Base-by-base conservation (phyloP, 2,888 invertebrate genomes). In the Alsophila aescularia region DNA sequence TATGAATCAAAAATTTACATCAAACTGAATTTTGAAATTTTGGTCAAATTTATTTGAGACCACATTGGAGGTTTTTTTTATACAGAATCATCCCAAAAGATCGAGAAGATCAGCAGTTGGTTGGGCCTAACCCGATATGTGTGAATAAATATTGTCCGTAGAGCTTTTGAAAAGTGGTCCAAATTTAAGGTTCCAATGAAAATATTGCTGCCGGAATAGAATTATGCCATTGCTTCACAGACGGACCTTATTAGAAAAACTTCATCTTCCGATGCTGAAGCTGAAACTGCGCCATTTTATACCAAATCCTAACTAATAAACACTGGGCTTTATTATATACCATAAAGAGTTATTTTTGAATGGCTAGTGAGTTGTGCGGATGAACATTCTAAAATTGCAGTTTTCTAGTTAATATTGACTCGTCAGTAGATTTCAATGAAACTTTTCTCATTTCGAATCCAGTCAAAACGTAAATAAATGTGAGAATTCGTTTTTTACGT, bases 391-490 rank as follows among this genome's bases (percentile, higher is more conserved):
- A 81, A 76, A 50, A 66, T 74, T 64, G 83, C 62, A 62, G 68
- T 74, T 81, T 81, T 81, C 84, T 85, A 85, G 85, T 86, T 86
- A 85, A 87, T 88, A 89, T 90, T 89, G 90, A 89, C 90, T 88
- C 87, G 85, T 83, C 84, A 85, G 71, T 75, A 77, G 75, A 80
- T 84, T 87, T 85, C 81, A 84, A 83, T 83, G 75, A 67, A 90
- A 90, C 90, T 90, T 90, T 90, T 89, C 90, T 90, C 90, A 90
- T 90, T 90, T 88, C 72, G 83, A 78, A 84, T 77, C 78, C 80
- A 85, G 79, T 76, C 73, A 73, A 79, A 79, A 79, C 75, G 72
- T 63, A 70, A 52, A 58, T 58, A 53, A 52, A 61, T 63, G 54
- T 56, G 50, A 37, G 32, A 54, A 9, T 54, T 12, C 37, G 13